Conservation (phyloP, 1,140 invertebrate species). For the Dufourea novaeangliae region DNA sequence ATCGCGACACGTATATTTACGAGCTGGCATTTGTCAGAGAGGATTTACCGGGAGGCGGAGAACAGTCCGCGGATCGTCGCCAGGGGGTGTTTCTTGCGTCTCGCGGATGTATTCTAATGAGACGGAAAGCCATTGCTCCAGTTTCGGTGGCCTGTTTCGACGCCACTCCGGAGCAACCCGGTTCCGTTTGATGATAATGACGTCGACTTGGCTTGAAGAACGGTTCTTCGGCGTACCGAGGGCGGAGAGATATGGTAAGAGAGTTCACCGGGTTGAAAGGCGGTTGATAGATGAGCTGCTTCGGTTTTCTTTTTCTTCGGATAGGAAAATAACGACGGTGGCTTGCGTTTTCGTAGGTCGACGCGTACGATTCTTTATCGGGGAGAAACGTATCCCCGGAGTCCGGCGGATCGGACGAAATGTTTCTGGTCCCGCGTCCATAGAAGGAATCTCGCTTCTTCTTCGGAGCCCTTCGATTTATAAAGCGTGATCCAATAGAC, state of each 20-base stretch:
- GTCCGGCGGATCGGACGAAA: too few species aligned
- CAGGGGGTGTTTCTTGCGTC: conserved; percentile 20
- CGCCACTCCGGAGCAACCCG: background rate
- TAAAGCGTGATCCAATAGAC: background rate
- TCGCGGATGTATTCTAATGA: conserved; percentile 35
- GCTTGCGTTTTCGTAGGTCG: too few species aligned
- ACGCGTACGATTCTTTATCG: background rate
- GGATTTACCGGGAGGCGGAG: background rate
- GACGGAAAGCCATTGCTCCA: conserved; percentile 31
- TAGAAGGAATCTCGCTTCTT: background rate
- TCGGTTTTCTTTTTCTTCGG: too few species aligned
- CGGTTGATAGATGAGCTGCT: conserved; percentile 2
- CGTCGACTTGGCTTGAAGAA: background rate
- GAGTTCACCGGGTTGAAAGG: background rate
- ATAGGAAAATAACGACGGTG: too few species aligned
- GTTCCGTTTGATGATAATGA: conserved; percentile 1
- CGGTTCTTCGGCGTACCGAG: background rate
- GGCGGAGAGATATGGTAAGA: too few species aligned
- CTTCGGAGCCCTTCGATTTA: background rate
- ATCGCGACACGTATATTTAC: conserved; percentile 16
- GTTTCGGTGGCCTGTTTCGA: conserved; percentile 37
- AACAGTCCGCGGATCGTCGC: background rate
- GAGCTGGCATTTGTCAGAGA: background rate
- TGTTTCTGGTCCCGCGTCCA: background rate
- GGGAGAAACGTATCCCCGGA: too few species aligned